These are phyloP conservation scores for Noturus placidus DNA, from an alignment of 2,113 vertebrate species.

Conservation along the genomic window DNA sequence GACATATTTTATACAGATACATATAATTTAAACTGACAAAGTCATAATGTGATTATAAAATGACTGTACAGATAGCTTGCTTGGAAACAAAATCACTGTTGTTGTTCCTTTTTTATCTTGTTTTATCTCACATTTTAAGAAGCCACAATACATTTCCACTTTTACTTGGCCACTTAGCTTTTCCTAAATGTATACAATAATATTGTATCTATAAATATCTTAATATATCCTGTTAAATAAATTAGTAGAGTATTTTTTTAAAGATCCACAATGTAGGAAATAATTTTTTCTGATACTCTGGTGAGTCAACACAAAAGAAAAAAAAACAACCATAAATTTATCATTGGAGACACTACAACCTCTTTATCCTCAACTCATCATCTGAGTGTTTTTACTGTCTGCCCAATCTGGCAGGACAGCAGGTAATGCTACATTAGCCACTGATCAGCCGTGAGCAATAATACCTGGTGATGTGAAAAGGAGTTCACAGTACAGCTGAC, in stretches of 20 bases:
- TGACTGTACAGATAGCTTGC: not conserved
- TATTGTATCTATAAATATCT: not conserved
- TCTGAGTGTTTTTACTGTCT: conserved; percentile 60
- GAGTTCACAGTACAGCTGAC: conserved; percentile 49
- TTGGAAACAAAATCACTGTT: not conserved
- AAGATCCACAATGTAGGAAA: not conserved
- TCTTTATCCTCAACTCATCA: conserved; percentile 26
- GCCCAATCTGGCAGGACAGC: conserved; percentile 52
- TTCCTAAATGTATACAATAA: not conserved
- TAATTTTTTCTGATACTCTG: not conserved
- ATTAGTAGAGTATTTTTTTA: not conserved
- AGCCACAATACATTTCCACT: not conserved
- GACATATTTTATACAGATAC: not conserved
- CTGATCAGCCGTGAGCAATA: conserved; percentile 60
- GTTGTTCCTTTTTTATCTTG: not conserved
- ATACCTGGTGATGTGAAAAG: conserved; percentile 40
- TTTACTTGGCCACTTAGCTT: not conserved
- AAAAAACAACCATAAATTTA: not conserved
- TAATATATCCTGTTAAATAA: not conserved
- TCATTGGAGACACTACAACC: not conserved
- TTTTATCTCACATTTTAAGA: not conserved
- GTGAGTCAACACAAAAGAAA: not conserved
- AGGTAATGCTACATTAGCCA: conserved; percentile 65
- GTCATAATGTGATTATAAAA: not conserved
- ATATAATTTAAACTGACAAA: not conserved